Evolutionary conservation across 1,140 invertebrate species (phyloP).

Genomic region (Brachionus manjavacas): DNA sequence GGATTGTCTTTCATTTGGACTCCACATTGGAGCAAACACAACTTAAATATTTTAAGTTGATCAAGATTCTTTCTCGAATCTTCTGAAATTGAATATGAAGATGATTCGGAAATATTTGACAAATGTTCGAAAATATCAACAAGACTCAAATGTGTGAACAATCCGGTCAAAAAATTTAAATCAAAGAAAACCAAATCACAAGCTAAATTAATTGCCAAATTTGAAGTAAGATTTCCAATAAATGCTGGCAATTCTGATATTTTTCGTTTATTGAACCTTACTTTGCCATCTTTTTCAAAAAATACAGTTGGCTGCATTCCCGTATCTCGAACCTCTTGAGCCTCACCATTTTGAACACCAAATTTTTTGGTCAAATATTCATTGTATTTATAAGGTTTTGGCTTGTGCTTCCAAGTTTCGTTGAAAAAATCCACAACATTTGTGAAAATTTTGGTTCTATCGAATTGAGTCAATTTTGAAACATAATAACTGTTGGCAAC

Average conservation of each 20-base stretch:
- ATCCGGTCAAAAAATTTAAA: neutral
- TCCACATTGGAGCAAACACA: neutral
- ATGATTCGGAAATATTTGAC: neutral
- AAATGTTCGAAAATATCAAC: neutral
- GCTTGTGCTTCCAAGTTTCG: constrained; percentile 38
- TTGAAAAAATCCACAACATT: constrained; percentile 40
- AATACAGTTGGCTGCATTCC: neutral
- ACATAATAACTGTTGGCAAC: neutral
- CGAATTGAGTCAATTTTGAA: neutral
- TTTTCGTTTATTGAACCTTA: constrained; percentile 35
- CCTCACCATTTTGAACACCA: neutral
- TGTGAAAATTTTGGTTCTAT: neutral
- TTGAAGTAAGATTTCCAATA: neutral
- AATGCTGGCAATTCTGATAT: constrained; percentile 4
- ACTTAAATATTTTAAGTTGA: neutral
- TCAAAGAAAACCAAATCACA: neutral
- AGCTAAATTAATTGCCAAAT: constrained; percentile 15
- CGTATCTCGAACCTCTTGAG: neutral
- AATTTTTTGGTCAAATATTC: constrained; percentile 11
- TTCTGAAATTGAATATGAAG: neutral
- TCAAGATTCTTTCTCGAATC: neutral
- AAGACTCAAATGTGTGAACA: neutral
- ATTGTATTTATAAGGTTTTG: constrained; percentile 26
- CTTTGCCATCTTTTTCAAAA: neutral
- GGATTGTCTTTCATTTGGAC: neutral